A percentile compares a stretch with the other conserved stretches of the same genome.
Conservation (phyloP, 2,888 invertebrate species). For the Zaprionus lineosus region DNA sequence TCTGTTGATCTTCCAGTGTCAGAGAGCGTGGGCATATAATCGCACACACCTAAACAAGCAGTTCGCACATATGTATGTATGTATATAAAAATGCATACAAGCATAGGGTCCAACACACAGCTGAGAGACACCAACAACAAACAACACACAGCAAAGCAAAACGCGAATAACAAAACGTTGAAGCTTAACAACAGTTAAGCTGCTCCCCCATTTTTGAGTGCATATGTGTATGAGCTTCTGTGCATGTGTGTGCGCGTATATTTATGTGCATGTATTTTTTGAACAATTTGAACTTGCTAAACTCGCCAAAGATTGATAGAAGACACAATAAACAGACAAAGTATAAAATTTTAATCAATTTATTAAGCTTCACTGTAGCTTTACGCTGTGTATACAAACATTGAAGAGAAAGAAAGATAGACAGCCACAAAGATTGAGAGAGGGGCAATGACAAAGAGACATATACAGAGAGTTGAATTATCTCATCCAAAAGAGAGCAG, state of each 20-base stretch:
- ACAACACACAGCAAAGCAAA: slow-evolving; percentile 26
- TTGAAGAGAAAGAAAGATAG: too few species aligned
- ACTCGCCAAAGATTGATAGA: slow-evolving; percentile 21
- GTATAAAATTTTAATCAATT: too few species aligned
- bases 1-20: slow-evolving; percentile 65
- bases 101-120: slow-evolving; percentile 28
- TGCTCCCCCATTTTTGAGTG: background rate
- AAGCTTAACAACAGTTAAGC: background rate
- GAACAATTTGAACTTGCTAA: too few species aligned
- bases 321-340: slow-evolving; percentile 7
- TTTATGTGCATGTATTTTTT: too few species aligned
- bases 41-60: slow-evolving; percentile 12
- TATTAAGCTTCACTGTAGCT: slow-evolving; percentile 29
- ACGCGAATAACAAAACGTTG: slow-evolving; percentile 34
- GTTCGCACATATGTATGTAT: background rate
- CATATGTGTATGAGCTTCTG: background rate
- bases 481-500: slow-evolving; percentile 46
- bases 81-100: background rate
- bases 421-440: background rate
- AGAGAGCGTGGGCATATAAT: slow-evolving; percentile 53
- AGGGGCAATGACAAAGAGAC: background rate
- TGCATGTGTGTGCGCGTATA: slow-evolving; percentile 1
- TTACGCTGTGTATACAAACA: slow-evolving; percentile 26
- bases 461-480: slow-evolving; percentile 32
- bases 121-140: slow-evolving; percentile 47